These are phyloP conservation scores for Eilema sororculum DNA, from an alignment of 2,888 invertebrate genomes.

Conservation along the genomic window DNA sequence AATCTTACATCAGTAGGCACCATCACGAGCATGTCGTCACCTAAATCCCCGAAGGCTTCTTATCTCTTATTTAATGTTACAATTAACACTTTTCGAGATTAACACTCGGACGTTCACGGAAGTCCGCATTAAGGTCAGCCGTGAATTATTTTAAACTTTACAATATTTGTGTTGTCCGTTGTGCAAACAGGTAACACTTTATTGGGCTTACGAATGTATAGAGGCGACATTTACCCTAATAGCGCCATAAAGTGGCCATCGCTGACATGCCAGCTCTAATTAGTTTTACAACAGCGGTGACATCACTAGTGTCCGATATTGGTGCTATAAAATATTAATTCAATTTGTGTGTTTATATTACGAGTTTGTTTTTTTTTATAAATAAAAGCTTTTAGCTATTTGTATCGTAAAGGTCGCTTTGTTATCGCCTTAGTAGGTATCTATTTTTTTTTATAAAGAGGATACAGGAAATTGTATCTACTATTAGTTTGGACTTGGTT, in stretches of 20 bases:
- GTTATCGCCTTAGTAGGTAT: background rate
- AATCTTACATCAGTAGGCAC: background rate
- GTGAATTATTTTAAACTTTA: slow-evolving; percentile 41
- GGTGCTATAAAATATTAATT: slow-evolving; percentile 62
- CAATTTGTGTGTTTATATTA: slow-evolving; percentile 58
- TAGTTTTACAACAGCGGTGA: slow-evolving; percentile 68
- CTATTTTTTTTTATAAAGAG: background rate
- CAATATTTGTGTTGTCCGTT: slow-evolving; percentile 42
- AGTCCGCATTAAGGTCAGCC: slow-evolving; percentile 43
- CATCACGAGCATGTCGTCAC: background rate
- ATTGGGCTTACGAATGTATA: slow-evolving; percentile 34
- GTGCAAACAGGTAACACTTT: slow-evolving; percentile 49
- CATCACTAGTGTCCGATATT: slow-evolving; percentile 53
- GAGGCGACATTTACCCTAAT: slow-evolving; percentile 52
- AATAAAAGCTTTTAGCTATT: slow-evolving; percentile 57
- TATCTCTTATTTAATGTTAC: slow-evolving; percentile 25
- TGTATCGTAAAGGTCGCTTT: slow-evolving; percentile 30
- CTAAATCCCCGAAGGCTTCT: slow-evolving; percentile 8
- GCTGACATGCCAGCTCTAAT: slow-evolving; percentile 67
- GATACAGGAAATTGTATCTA: background rate
- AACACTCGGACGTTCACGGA: slow-evolving; percentile 34
- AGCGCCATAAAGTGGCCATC: slow-evolving; percentile 57
- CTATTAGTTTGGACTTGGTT: background rate
- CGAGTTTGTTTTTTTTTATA: slow-evolving; percentile 26
- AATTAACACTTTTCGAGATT: slow-evolving; percentile 29